A percentile compares a stretch with the other conserved stretches of the same genome.
These are phyloP conservation scores for Ophiothrix spiculata DNA, from an alignment of 35 echinoderm and acorn worm genomes.

Conservation along the genomic window DNA sequence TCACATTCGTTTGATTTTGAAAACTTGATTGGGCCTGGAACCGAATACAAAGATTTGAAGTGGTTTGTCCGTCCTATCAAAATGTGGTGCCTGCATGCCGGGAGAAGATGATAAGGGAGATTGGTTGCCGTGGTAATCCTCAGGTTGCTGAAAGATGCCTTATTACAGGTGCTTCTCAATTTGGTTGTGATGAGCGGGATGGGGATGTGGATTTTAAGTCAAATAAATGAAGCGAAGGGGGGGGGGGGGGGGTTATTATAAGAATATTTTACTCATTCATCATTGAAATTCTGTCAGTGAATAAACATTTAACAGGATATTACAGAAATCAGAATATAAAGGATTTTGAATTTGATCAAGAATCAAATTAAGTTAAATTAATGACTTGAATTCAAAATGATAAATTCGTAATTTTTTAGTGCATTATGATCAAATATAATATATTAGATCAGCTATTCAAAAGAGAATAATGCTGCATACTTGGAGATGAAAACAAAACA, in stretches of 20 bases:
- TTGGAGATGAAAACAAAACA: too few relatives aligned
- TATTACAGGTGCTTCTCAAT: not conserved
- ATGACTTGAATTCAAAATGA: too few relatives aligned
- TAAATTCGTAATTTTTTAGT: too few relatives aligned
- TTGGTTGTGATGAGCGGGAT: not conserved
- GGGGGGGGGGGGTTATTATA: too few relatives aligned
- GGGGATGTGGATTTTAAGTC: not conserved
- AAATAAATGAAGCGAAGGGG: not conserved
- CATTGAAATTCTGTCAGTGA: not conserved
- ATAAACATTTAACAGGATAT: not conserved
- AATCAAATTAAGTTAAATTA: not conserved
- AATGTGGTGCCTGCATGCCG: not conserved
- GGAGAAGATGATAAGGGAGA: not conserved
- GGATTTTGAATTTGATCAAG: not conserved
- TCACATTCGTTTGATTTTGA: too few relatives aligned
- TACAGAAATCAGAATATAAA: not conserved
- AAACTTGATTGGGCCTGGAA: too few relatives aligned
- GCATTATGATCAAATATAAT: not conserved
- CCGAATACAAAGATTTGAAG: not conserved
- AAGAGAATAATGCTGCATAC: not conserved
- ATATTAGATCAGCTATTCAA: not conserved
- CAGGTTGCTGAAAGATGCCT: not conserved
- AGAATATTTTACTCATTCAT: not conserved
- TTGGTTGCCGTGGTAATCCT: not conserved
- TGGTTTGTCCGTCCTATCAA: not conserved